Evolutionary conservation across 2,797 vertebrate species (phyloP).

Genomic region (Catostomus latipinnis): DNA sequence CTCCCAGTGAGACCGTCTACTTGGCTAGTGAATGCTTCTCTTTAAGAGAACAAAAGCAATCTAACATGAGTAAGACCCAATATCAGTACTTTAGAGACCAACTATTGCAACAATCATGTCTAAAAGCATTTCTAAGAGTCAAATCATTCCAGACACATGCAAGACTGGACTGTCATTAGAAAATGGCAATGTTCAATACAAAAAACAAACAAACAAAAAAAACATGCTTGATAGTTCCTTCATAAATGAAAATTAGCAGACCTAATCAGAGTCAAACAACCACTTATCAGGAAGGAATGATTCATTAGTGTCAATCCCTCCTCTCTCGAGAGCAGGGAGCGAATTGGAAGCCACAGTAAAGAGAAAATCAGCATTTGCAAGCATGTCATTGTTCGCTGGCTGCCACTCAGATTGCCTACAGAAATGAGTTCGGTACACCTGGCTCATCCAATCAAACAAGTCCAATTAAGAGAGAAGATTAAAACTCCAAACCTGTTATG

Average conservation of each 20-base stretch:
- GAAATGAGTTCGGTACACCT: constrained; percentile 55
- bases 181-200: constrained; percentile 47
- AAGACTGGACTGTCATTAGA: constrained; percentile 46
- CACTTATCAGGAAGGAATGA: constrained; percentile 55
- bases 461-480: constrained; percentile 60
- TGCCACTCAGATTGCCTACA: constrained; percentile 46
- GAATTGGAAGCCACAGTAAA: constrained; percentile 40
- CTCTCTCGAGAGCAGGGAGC: constrained; percentile 28
- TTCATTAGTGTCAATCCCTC: constrained; percentile 51
- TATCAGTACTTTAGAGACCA: constrained; percentile 21
- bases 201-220: constrained; percentile 20
- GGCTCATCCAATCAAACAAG: constrained; percentile 50
- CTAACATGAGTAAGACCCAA: constrained; percentile 18
- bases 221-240: constrained; percentile 51
- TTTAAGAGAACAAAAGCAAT: constrained; percentile 44
- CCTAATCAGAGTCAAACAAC: constrained; percentile 60
- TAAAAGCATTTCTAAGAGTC: constrained; percentile 33
- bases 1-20: constrained; percentile 1
- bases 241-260: constrained; percentile 62
- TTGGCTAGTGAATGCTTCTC: not conserved
- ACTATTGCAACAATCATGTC: constrained; percentile 17
- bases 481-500: constrained; percentile 44
- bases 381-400: constrained; percentile 42
- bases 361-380: constrained; percentile 50
- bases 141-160: constrained; percentile 29